These are phyloP conservation scores for Rhegmatorhina hoffmannsi DNA, from an alignment of 2,113 vertebrate species.

Conservation along the genomic window DNA sequence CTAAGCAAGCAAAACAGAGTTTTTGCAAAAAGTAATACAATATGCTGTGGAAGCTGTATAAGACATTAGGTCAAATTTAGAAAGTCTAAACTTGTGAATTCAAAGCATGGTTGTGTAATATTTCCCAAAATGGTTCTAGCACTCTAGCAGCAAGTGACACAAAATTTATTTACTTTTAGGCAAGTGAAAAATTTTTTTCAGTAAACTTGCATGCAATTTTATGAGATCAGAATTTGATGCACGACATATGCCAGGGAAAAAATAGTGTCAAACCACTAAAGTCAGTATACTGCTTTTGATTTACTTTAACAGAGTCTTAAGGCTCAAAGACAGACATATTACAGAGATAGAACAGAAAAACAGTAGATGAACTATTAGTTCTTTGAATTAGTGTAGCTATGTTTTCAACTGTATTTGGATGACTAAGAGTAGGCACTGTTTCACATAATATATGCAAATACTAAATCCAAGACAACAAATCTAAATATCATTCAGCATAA, in stretches of 20 bases:
- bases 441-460: conserved; percentile 1
- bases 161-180: conserved; percentile 49
- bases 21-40: conserved; percentile 50
- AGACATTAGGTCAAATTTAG: conserved; percentile 72
- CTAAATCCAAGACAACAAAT: conserved; percentile 25
- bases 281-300: conserved; percentile 33
- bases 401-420: conserved; percentile 51
- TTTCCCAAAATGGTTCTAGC: conserved; percentile 28
- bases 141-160: conserved; percentile 25
- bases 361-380: conserved; percentile 38
- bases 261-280: conserved; percentile 49
- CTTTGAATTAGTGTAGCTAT: conserved; percentile 36
- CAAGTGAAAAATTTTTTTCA: not conserved
- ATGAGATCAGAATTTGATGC: not conserved
- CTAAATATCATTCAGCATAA: not conserved
- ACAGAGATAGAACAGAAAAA: conserved; percentile 13
- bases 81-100: conserved; percentile 69
- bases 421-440: conserved; percentile 38
- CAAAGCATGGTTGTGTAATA: conserved; percentile 58
- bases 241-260: not conserved
- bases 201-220: not conserved
- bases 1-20: conserved; percentile 56
- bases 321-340: conserved; percentile 33
- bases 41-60: conserved; percentile 57
- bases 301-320: conserved; percentile 32